These are phyloP conservation scores for Tenrec ecaudatus DNA, from an alignment of 2,113 vertebrate genomes.

Conservation along the genomic window DNA sequence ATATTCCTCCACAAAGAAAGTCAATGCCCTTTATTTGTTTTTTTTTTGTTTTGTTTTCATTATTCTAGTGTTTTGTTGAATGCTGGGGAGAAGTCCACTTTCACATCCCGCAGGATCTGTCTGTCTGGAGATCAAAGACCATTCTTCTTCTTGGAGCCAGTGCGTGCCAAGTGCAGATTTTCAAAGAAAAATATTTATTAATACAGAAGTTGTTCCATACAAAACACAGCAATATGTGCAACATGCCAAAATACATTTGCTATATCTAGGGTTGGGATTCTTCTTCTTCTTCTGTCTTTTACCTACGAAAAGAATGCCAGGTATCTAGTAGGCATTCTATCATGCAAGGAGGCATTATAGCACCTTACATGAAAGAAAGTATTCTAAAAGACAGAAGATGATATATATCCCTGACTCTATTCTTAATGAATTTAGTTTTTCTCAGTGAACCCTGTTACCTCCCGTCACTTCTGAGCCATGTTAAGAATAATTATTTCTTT, in stretches of 20 bases:
- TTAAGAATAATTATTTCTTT: not conserved
- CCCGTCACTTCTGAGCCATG: not conserved
- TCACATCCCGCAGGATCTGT: not conserved
- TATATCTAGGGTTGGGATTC: not conserved
- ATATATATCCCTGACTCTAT: not conserved
- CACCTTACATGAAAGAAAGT: not conserved
- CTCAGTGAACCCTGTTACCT: not conserved
- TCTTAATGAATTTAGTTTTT: not conserved
- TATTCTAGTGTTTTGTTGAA: conserved; percentile 11
- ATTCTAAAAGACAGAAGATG: not conserved
- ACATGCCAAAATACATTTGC: not conserved
- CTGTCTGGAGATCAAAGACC: not conserved
- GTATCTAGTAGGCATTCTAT: too few relatives aligned
- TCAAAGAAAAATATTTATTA: not conserved
- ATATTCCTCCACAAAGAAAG: too few relatives aligned
- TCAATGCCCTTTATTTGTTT: too few relatives aligned
- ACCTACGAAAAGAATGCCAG: not conserved
- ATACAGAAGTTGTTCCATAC: not conserved
- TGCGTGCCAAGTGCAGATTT: not conserved
- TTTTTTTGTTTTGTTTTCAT: not conserved
- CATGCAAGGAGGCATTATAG: too few relatives aligned
- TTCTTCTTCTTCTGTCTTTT: not conserved
- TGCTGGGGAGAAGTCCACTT: not conserved
- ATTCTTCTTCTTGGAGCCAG: not conserved
- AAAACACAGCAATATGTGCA: not conserved